These are phyloP conservation scores for Tricholauxania praeusta DNA, from an alignment of 2,888 invertebrate species.

Conservation along the genomic window DNA sequence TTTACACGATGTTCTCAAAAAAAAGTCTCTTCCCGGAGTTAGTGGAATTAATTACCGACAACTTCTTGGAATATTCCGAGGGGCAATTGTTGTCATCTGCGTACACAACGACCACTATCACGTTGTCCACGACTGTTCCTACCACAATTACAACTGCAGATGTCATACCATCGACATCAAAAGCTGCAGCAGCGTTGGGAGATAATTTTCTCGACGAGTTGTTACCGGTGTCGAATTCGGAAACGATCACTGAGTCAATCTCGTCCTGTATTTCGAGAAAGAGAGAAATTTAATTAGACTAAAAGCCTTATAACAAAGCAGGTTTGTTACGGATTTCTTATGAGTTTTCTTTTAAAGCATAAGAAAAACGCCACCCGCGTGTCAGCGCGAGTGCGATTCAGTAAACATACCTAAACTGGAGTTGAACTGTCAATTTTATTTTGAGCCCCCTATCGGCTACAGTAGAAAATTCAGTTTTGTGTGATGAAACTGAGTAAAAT, in stretches of 20 bases:
- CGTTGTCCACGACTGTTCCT: slow-evolving; percentile 32
- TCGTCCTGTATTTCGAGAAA: slow-evolving; percentile 23
- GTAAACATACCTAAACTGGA: too few relatives aligned
- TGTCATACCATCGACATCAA: slow-evolving; percentile 1
- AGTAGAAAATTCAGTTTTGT: too few relatives aligned
- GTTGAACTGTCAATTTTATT: too few relatives aligned
- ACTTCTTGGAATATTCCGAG: neutral
- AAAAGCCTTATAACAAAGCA: too few relatives aligned
- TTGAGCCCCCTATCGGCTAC: too few relatives aligned
- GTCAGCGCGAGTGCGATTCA: too few relatives aligned
- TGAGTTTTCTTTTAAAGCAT: too few relatives aligned
- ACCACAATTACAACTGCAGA: slow-evolving; percentile 29
- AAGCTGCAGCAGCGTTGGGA: neutral
- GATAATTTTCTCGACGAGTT: slow-evolving; percentile 26
- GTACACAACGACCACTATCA: slow-evolving; percentile 22
- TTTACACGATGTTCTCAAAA: neutral
- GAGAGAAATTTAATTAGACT: too few relatives aligned
- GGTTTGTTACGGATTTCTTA: too few relatives aligned
- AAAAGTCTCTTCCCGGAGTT: neutral
- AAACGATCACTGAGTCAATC: slow-evolving; percentile 30
- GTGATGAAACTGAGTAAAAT: too few relatives aligned
- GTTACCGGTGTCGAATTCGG: neutral
- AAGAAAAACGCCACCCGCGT: too few relatives aligned
- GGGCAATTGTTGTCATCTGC: slow-evolving; percentile 11
- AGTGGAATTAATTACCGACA: neutral